Evolutionary conservation across 35 echinoderm and acorn worm species (phyloP), one percentile per base, ranked within the genome.

Genomic region (Diadema setosum): DNA sequence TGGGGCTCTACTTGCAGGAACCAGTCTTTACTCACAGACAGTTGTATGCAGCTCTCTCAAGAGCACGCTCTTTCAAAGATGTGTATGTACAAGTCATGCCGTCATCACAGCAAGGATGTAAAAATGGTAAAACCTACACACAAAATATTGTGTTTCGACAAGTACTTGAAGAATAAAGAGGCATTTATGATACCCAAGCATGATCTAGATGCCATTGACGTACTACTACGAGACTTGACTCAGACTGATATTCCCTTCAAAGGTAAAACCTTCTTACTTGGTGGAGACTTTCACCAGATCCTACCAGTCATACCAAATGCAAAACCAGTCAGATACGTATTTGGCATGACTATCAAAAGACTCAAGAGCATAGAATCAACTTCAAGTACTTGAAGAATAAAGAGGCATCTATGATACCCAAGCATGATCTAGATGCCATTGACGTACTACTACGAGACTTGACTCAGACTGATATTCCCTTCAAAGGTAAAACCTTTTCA

Each of bases 21-120:
- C 75, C 75, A 3, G 75, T 89, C 1, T 89, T 82, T 56, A 82
- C 87, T 34, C 87, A 89, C 25, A 76, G 87, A 17, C 87, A 89
- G 42, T 58, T 89, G 3, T 89, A 89, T 82, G 87, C 82, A 39
- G 87, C 87, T 32, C 14, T 88, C 5, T 88, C 86, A 5, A 40
- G 86, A 81, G 86, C 45, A 42, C 25, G 86, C 6, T 88, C 86
- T 11, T 81, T 78, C 42, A 26, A 50, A 55, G 29, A 12, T 26
- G 25, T 67, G 8, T 67, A 11, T 31, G 29, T 67, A 18, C 63
- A 67, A 67, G 29, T 67, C 25, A 12, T 24, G 18, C 12, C 12
- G 1, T 24, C 63, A 18, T 26, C 12, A 12, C 17, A 18, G 11
- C 63, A 67, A 67, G 63, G 63, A 18, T 12, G 11, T 11, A 23